Base-by-base conservation (phyloP, 2,888 invertebrate genomes). In the Yponomeuta sedellus region DNA sequence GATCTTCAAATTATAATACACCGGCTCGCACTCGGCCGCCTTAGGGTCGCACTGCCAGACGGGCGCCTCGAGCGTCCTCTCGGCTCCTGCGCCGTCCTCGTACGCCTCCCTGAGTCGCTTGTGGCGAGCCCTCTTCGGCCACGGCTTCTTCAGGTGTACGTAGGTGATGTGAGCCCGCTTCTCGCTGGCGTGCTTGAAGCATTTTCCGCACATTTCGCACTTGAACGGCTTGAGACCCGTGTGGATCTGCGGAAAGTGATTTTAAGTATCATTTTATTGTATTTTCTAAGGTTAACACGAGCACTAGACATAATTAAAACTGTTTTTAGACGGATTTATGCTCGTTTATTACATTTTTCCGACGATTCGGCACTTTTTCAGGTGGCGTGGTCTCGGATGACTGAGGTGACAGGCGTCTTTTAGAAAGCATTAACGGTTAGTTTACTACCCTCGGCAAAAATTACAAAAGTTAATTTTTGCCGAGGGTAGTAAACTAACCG, bases 101-200 rank as follows among this genome's bases (percentile, higher is more conserved):
- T 62, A 66, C 10, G 19, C 59, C 20, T 82, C 82, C 0, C 71
- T 16, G 19, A 79, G 70, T 2, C 85, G 71, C 69, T 86, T 88
- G 11, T 78, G 81, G 0, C 89, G 68, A 0, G 80, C 77, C 0
- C 89, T 74, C 69, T 88, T 88, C 0, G 90, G 90, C 89, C 90
- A 90, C 1, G 90, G 90, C 62, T 89, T 90, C 80, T 90, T 90
- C 1, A 88, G 77, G 25, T 90, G 90, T 19, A 89, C 90, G 69
- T 88, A 88, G 0, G 83, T 85, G 0, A 87, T 76, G 68, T 89
- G 90, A 0, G 88, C 85, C 0, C 88, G 74, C 67, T 88, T 87
- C 75, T 88, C 88, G 68, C 85, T 83, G 25, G 84, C 78, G 69
- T 87, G 86, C 69, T 88, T 90, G 77, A 88, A 90, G 0, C 83